phyloP scores from a whole-genome alignment of 2,888 invertebrate species.

The Troides oblongomaculatus region DNA sequence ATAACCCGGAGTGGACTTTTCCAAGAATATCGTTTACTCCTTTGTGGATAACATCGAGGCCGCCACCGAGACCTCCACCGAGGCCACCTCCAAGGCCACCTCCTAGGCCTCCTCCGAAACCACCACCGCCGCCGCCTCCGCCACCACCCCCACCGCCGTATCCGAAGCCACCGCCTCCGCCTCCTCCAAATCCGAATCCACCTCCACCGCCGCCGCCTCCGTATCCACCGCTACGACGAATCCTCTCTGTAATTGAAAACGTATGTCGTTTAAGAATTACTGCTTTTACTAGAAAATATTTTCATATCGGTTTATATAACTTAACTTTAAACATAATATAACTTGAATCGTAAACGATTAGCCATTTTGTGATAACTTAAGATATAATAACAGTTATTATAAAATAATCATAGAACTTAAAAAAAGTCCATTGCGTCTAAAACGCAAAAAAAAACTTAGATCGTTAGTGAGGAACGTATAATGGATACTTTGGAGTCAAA shows the following conservation, averaged over 20 bases:
- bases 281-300: no score
- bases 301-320: no score
- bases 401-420: neutral
- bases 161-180: constrained; percentile 42
- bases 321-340: no score
- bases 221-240: constrained; percentile 54
- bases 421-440: neutral
- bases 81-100: constrained; percentile 37
- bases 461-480: neutral
- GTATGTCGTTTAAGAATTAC: neutral
- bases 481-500: neutral
- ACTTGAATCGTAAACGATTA: no score
- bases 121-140: constrained; percentile 43
- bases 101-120: constrained; percentile 42
- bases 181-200: constrained; percentile 41
- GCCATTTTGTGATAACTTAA: no score
- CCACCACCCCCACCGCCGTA: constrained; percentile 40
- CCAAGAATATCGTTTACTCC: constrained; percentile 55
- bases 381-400: neutral
- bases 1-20: constrained; percentile 50
- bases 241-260: constrained; percentile 52
- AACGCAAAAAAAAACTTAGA: neutral
- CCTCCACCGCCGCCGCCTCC: constrained; percentile 43
- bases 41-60: constrained; percentile 48
- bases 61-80: constrained; percentile 42